Evolutionary conservation across 2,113 vertebrate genomes (phyloP), one percentile per base, ranked within the genome.

Genomic region (Entelurus aequoreus): DNA sequence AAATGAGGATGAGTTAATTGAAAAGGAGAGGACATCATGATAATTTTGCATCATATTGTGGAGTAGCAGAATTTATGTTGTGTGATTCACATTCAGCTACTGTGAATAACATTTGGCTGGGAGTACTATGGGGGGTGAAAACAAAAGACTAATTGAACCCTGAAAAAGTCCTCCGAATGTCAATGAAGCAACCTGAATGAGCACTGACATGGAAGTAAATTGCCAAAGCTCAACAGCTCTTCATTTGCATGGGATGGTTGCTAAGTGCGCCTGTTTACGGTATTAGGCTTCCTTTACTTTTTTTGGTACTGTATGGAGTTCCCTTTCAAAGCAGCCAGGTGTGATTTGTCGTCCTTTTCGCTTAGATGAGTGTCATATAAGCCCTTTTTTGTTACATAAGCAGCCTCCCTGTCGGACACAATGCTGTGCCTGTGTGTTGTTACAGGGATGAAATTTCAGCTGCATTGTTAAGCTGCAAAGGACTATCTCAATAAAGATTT

Each of bases 161-260:
- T 50, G 68, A 53, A 63, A 78, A 83, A 73, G 82, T 66, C 58
- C 66, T 4, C 71, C 55, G 87, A 89, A 85, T 89, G 65, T 85
- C 81, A 86, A 89, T 87, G 84, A 88, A 73, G 71, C 60, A 73
- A 55, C 78, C 80, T 79, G 69, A 88, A 82, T 86, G 71, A 60
- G 15, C 71, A 82, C 0, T 84, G 82, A 79, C 76, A 69, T 78
- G 79, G 77, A 84, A 83, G 67, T 5, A 47, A 69, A 59, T 13
- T 60, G 72, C 63, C 50, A 14, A 2, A 50, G 54, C 49, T 54
- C 46, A 10, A 55, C 54, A 16, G 48, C 58, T 60, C 50, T 65
- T 69, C 14, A 50, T 60, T 46, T 55, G 15, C 62, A 57, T 42
- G 9, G 42, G 49, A 37, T 16, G 63, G 56, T 59, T 68, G 63